Percentiles rank a stretch among this genome's conserved stretches.
These are phyloP conservation scores for Holothuria scabra DNA, from an alignment of 53 echinoderm and acorn worm genomes.

Conservation along the genomic window DNA sequence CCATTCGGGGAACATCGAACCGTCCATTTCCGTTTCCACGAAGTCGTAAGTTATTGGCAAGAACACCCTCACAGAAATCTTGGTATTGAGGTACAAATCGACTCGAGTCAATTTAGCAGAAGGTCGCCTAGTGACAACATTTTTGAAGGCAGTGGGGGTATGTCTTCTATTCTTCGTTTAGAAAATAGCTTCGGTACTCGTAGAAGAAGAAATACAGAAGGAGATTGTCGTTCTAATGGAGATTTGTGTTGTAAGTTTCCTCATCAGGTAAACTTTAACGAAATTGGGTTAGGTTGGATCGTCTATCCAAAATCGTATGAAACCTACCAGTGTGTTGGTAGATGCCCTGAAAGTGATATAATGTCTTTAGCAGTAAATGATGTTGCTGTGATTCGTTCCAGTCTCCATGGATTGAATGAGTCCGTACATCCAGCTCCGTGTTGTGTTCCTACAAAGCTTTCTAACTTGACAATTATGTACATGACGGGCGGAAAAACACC, in stretches of 20 bases:
- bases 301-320: neutral
- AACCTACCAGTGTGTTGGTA: slow-evolving; percentile 25
- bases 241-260: slow-evolving; percentile 25
- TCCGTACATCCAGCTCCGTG: slow-evolving; percentile 13
- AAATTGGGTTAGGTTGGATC: neutral
- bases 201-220: neutral
- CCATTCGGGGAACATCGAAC: neutral
- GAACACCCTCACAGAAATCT: neutral
- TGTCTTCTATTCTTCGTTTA: neutral
- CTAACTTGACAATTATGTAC: slow-evolving; percentile 2
- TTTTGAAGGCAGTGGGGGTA: neutral
- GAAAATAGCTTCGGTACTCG: neutral
- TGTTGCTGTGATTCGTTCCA: slow-evolving; percentile 6
- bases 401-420: neutral
- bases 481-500: neutral
- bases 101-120: neutral
- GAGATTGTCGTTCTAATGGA: neutral
- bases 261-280: neutral
- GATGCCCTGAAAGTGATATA: neutral
- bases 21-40: neutral
- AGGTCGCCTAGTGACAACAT: neutral
- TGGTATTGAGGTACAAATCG: slow-evolving; percentile 12
- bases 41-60: neutral
- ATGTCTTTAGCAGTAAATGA: neutral
- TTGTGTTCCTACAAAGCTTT: slow-evolving; percentile 24